Percentiles rank a stretch among this genome's conserved stretches.
These are phyloP conservation scores for Cryptocephalus moraei DNA, from an alignment of 2,888 invertebrate genomes.

Conservation along the genomic window DNA sequence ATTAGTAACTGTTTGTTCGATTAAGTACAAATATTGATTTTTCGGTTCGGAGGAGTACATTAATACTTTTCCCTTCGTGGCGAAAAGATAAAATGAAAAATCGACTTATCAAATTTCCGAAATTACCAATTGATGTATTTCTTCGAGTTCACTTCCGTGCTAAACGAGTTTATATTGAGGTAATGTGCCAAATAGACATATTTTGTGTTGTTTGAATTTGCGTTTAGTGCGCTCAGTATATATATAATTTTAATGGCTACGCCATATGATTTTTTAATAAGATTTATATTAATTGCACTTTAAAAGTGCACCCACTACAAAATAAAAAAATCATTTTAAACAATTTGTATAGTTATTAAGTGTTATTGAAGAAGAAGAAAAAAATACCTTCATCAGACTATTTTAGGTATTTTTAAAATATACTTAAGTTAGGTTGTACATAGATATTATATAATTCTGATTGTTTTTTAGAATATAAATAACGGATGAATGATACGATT, in stretches of 20 bases:
- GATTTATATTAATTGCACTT: conserved; percentile 30
- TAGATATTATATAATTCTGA: conserved; percentile 17
- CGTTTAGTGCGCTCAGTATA: conserved; percentile 28
- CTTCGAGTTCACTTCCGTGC: too few relatives aligned
- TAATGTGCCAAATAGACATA: conserved; percentile 23
- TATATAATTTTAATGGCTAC: conserved; percentile 31
- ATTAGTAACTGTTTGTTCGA: too few relatives aligned
- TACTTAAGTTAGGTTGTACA: conserved; percentile 25
- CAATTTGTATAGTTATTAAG: conserved; percentile 31
- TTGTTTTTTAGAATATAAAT: conserved; percentile 23
- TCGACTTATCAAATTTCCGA: too few relatives aligned
- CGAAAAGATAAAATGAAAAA: too few relatives aligned
- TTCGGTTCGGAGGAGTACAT: too few relatives aligned
- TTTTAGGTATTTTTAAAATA: conserved; percentile 12
- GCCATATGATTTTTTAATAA: conserved; percentile 22
- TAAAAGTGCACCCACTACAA: conserved; percentile 34
- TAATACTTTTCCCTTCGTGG: too few relatives aligned
- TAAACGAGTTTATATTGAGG: too few relatives aligned
- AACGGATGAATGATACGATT: conserved; percentile 20
- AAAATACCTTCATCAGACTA: conserved; percentile 7
- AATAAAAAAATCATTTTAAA: conserved; percentile 24
- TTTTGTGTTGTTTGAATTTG: conserved; percentile 11
- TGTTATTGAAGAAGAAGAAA: conserved; percentile 17
- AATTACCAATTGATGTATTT: too few relatives aligned
- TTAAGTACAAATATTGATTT: too few relatives aligned